Conservation (phyloP, 2,113 vertebrate genomes). For the Panthera tigris region DNA sequence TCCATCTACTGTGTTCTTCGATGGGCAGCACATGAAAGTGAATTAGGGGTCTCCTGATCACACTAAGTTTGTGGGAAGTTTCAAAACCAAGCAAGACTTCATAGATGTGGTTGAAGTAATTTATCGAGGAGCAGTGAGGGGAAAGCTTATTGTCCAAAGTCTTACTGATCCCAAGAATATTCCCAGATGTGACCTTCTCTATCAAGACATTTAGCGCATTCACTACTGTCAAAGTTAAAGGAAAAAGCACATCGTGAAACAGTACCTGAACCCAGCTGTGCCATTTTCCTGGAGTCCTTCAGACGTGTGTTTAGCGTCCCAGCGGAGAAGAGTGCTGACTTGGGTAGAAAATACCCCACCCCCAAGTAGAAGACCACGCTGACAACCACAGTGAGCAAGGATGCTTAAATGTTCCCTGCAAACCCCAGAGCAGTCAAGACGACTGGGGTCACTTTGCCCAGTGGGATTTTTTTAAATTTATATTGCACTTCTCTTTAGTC, state of each 20-base stretch:
- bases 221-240: neutral
- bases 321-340: neutral
- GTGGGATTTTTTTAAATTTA: neutral
- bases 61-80: slow-evolving; percentile 98
- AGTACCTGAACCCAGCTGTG: neutral
- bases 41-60: slow-evolving; percentile 93
- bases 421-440: neutral
- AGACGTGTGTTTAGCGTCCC: neutral
- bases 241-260: neutral
- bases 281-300: neutral
- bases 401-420: neutral
- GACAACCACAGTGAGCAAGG: fast-evolving
- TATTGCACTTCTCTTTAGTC: neutral
- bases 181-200: slow-evolving; percentile 97
- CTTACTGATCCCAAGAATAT: slow-evolving; percentile 96
- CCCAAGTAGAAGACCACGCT: neutral
- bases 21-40: too few relatives aligned
- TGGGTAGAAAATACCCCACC: neutral
- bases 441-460: fast-evolving
- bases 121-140: slow-evolving; percentile 97
- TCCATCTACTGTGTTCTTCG: too few relatives aligned
- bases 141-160: slow-evolving; percentile 97
- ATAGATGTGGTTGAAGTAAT: slow-evolving; percentile 98
- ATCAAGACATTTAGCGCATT: slow-evolving; percentile 92
- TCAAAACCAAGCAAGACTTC: slow-evolving; percentile 99